Evolutionary conservation across 1,140 invertebrate species (phyloP).

Genomic region (Aethina tumida): DNA sequence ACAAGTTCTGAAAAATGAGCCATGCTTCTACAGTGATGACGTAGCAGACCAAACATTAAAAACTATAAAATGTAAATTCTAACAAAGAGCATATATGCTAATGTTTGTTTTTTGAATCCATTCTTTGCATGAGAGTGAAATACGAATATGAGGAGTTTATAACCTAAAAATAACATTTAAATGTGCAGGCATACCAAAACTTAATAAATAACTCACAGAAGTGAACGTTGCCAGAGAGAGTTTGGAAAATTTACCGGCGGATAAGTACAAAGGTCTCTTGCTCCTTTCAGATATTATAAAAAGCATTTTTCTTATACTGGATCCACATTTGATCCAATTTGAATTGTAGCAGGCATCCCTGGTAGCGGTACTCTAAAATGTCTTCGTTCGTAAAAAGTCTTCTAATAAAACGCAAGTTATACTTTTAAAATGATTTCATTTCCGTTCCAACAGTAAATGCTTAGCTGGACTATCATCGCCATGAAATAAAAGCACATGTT

Average conservation of each 20-base stretch:
- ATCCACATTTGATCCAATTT: conserved; percentile 28
- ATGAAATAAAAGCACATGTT: too few relatives aligned
- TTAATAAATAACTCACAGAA: conserved; percentile 6
- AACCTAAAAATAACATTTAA: conserved; percentile 9
- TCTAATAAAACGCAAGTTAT: too few relatives aligned
- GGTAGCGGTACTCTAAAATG: conserved; percentile 28
- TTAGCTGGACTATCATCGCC: too few relatives aligned
- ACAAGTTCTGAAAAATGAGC: too few relatives aligned
- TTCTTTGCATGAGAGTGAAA: conserved; percentile 11
- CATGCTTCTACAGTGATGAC: too few relatives aligned
- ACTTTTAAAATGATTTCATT: too few relatives aligned
- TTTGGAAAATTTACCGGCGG: conserved; percentile 26
- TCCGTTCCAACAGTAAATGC: too few relatives aligned
- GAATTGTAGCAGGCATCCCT: conserved; percentile 23
- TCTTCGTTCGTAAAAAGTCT: too few relatives aligned
- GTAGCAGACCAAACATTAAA: too few relatives aligned
- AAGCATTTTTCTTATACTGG: conserved; percentile 16
- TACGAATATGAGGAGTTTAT: conserved; percentile 9
- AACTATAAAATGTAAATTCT: too few relatives aligned
- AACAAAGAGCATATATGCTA: too few relatives aligned
- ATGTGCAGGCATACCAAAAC: background rate
- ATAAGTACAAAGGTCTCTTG: conserved; percentile 23
- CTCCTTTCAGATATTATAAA: conserved; percentile 28
- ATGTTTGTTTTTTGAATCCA: too few relatives aligned
- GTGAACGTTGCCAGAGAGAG: conserved; percentile 10